Evolutionary conservation across 2,113 vertebrate genomes (phyloP).

Genomic region (Percina caprodes): DNA sequence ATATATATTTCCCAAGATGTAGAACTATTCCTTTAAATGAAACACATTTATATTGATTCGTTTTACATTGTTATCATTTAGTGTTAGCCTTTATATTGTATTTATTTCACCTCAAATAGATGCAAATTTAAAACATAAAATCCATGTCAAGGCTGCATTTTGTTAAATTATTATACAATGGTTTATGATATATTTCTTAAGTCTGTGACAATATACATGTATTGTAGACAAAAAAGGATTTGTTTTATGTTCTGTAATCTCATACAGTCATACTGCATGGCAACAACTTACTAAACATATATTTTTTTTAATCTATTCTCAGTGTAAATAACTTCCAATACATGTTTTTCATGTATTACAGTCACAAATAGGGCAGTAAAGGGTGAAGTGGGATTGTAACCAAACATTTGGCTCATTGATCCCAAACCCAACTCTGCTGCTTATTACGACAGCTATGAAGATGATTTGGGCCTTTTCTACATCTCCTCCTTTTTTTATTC

Average conservation of each 20-base stretch:
- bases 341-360: conserved; percentile 16
- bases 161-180: not conserved
- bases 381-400: conserved; percentile 25
- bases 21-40: not conserved
- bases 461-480: not conserved
- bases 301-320: conserved; percentile 8
- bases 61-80: not conserved
- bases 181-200: not conserved
- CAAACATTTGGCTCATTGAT: conserved; percentile 14
- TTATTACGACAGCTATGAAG: not conserved
- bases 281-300: not conserved
- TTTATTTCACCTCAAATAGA: not conserved
- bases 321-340: conserved; percentile 14
- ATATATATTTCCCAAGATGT: not conserved
- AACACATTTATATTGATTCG: not conserved
- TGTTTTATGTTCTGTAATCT: not conserved
- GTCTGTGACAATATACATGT: no score
- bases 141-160: not conserved
- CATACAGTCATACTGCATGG: not conserved
- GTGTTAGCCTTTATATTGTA: not conserved
- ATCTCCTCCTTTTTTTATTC: not conserved
- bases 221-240: not conserved
- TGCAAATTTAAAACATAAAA: no score
- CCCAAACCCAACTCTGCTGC: not conserved
- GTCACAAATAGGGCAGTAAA: not conserved